Percentiles rank a stretch among this genome's conserved stretches.
phyloP scores from a whole-genome alignment of 37 sponge, comb jelly and placozoan species.

The Agelas oroides region DNA sequence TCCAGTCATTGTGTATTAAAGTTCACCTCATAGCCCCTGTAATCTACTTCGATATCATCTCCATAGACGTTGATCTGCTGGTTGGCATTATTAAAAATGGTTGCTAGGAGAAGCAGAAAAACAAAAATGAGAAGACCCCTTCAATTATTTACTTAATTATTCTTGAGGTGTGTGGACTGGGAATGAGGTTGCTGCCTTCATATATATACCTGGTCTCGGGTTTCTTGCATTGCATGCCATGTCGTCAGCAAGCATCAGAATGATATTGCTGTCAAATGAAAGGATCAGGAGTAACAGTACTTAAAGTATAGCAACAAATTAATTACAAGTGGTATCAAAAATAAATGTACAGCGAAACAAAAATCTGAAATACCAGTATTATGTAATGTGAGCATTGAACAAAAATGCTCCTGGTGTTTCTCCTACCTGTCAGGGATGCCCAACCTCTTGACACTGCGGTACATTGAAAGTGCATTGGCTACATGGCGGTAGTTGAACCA shows the following conservation, averaged over 20 bases:
- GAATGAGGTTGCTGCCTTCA: too few relatives aligned
- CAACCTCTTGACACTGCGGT: conserved; percentile 96
- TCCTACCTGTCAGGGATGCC: conserved; percentile 93
- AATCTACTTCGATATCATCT: conserved; percentile 96
- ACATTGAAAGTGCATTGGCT: conserved; percentile 95
- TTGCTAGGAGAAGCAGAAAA: conserved; percentile 41
- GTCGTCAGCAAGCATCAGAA: conserved; percentile 98
- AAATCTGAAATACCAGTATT: too few relatives aligned
- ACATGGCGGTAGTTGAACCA: conserved; percentile 99
- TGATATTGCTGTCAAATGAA: conserved; percentile 86
- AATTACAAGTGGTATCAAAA: too few relatives aligned
- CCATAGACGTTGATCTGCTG: conserved; percentile 94
- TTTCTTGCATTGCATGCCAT: conserved; percentile 98
- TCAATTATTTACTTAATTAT: neutral
- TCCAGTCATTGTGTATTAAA: too few relatives aligned
- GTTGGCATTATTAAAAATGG: conserved; percentile 86
- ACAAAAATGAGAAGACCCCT: neutral
- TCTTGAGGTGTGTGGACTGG: too few relatives aligned
- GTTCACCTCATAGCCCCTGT: conserved; percentile 93
- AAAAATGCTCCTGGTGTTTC: too few relatives aligned
- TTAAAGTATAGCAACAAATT: too few relatives aligned
- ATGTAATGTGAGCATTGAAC: too few relatives aligned
- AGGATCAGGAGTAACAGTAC: conserved; percentile 9
- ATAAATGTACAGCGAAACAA: too few relatives aligned
- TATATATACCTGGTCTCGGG: conserved; percentile 78